A percentile compares a stretch with the other conserved stretches of the same genome.
phyloP scores from a whole-genome alignment of 2,888 invertebrate species.

The Mechanitis mazaeus region DNA sequence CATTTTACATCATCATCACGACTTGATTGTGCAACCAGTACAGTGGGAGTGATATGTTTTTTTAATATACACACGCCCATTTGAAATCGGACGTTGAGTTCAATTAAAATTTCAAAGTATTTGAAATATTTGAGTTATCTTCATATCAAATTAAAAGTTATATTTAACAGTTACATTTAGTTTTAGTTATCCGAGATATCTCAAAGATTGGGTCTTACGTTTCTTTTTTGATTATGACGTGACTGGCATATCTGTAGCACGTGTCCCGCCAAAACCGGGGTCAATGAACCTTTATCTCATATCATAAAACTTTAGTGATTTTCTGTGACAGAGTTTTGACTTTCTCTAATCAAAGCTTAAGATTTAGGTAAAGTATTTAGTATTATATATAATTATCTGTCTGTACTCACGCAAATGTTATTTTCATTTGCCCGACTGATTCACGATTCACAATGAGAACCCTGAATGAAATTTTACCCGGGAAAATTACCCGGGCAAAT shows the following conservation, averaged over 20 bases:
- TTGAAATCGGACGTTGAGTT: conserved; percentile 54
- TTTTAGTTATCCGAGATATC: conserved; percentile 72
- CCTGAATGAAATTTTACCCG: too few relatives aligned
- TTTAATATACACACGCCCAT: conserved; percentile 70
- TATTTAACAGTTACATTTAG: conserved; percentile 62
- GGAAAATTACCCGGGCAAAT: too few relatives aligned
- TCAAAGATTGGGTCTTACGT: conserved; percentile 62
- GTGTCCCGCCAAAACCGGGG: conserved; percentile 50
- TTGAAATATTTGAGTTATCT: conserved; percentile 17
- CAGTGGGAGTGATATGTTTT: conserved; percentile 75
- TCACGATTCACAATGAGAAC: too few relatives aligned
- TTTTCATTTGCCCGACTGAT: too few relatives aligned
- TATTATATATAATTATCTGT: conserved; percentile 21
- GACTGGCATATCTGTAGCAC: conserved; percentile 67
- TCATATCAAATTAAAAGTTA: conserved; percentile 42
- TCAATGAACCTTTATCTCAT: conserved; percentile 56
- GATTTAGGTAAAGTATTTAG: conserved; percentile 25
- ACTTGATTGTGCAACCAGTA: conserved; percentile 54
- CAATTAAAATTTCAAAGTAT: conserved; percentile 38
- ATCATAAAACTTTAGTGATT: conserved; percentile 44
- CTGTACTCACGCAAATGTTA: too few relatives aligned
- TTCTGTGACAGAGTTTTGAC: conserved; percentile 2
- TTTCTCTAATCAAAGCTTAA: not conserved
- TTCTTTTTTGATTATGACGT: conserved; percentile 63
- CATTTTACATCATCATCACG: conserved; percentile 35